Conservation (phyloP, 2,113 vertebrate genomes). For the Arizona elegans region DNA sequence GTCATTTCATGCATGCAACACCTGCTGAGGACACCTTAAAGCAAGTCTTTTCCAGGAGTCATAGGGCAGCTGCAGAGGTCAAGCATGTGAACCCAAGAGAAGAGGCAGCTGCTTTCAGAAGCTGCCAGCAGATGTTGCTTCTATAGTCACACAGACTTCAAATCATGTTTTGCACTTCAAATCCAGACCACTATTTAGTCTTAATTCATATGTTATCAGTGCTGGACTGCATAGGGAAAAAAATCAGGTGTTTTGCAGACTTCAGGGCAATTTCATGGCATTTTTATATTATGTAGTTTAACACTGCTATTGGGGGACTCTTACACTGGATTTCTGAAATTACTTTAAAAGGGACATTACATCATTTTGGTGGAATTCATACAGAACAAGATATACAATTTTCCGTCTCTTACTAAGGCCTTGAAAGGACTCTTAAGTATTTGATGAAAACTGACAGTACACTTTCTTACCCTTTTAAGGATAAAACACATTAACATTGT, state of each 20-base stretch:
- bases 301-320: not conserved
- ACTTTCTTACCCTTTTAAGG: not conserved
- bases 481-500: not conserved
- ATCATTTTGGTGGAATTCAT: not conserved
- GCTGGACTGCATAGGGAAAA: conserved; percentile 26
- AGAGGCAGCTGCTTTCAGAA: not conserved
- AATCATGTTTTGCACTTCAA: not conserved
- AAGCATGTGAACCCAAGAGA: not conserved
- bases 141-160: not conserved
- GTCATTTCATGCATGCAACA: not conserved
- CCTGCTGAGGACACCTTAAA: not conserved
- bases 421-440: not conserved
- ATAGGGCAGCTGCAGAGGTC: not conserved
- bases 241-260: conserved; percentile 9
- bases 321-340: conserved; percentile 26
- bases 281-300: conserved; percentile 16
- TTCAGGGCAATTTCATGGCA: not conserved
- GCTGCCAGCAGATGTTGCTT: not conserved
- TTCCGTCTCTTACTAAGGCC: not conserved
- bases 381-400: not conserved
- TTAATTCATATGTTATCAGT: not conserved
- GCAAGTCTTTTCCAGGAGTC: not conserved
- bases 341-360: not conserved
- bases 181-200: not conserved
- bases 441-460: not conserved